Evolutionary conservation across 2,113 vertebrate species (phyloP).

Genomic region (Rhea americana): DNA sequence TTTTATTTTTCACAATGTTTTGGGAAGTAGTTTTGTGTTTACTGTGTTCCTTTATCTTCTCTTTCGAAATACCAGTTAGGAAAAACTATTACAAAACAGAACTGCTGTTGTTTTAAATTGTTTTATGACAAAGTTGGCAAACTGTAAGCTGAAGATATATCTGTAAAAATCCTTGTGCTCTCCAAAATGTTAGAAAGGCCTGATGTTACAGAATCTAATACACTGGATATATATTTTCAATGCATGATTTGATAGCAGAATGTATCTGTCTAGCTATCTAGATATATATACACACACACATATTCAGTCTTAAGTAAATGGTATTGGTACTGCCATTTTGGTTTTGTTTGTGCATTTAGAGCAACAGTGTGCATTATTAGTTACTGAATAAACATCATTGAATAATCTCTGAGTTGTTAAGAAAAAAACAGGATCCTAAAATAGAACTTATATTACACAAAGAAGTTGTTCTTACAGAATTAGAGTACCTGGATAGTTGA

Average conservation of each 20-base stretch:
- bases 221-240: slow-evolving; percentile 16
- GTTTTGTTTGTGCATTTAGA: background rate
- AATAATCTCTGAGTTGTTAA: background rate
- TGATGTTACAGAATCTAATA: background rate
- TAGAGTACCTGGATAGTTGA: background rate
- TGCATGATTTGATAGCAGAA: background rate
- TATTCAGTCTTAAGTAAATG: background rate
- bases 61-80: slow-evolving; percentile 6
- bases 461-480: background rate
- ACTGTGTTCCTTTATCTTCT: slow-evolving; percentile 31
- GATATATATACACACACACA: background rate
- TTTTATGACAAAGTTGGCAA: slow-evolving; percentile 22
- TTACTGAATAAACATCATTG: background rate
- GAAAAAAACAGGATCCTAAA: background rate
- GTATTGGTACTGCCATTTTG: background rate
- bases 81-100: slow-evolving; percentile 45
- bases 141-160: slow-evolving; percentile 7
- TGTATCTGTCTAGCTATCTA: background rate
- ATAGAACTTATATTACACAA: background rate
- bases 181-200: slow-evolving; percentile 31
- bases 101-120: slow-evolving; percentile 41
- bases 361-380: background rate
- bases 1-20: slow-evolving; percentile 47
- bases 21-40: slow-evolving; percentile 40
- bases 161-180: slow-evolving; percentile 6